A percentile compares a stretch with the other conserved stretches of the same genome.
Evolutionary conservation across 2,797 vertebrate genomes (phyloP).

Genomic region (Zenarchopterus dispar): DNA sequence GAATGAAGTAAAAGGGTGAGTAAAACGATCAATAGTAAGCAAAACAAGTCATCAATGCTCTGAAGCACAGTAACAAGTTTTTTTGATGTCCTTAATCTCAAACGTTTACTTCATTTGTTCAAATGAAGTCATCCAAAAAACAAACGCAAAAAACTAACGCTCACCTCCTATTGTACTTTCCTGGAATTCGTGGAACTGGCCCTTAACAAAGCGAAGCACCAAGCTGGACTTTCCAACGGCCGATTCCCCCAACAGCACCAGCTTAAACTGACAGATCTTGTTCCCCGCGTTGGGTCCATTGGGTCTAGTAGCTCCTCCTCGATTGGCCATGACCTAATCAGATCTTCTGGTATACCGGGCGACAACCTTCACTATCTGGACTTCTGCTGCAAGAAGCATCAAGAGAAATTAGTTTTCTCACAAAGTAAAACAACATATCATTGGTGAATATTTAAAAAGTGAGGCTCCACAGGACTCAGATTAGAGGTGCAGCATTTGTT

Average conservation of each 20-base stretch:
- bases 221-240: conserved; percentile 98
- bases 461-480: no score
- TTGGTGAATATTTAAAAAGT: no score
- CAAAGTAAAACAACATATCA: background rate
- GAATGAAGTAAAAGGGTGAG: conserved; percentile 9
- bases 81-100: background rate
- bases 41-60: background rate
- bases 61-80: background rate
- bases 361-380: conserved; percentile 66
- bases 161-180: conserved; percentile 99
- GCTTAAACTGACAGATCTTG: conserved; percentile 99
- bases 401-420: background rate
- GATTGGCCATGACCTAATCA: conserved; percentile 95
- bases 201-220: conserved; percentile 98
- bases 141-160: conserved; percentile 35
- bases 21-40: conserved; percentile 11
- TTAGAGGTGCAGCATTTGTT: no score
- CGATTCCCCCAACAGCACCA: conserved; percentile 97
- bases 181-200: conserved; percentile 99
- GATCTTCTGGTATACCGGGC: conserved; percentile 80
- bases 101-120: background rate
- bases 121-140: background rate
- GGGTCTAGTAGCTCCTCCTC: conserved; percentile 94
- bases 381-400: conserved; percentile 43
- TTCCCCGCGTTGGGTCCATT: conserved; percentile 95